Evolutionary conservation across 2,113 vertebrate genomes (phyloP), one percentile per base, ranked within the genome.

Genomic region (Caranx melampygus): DNA sequence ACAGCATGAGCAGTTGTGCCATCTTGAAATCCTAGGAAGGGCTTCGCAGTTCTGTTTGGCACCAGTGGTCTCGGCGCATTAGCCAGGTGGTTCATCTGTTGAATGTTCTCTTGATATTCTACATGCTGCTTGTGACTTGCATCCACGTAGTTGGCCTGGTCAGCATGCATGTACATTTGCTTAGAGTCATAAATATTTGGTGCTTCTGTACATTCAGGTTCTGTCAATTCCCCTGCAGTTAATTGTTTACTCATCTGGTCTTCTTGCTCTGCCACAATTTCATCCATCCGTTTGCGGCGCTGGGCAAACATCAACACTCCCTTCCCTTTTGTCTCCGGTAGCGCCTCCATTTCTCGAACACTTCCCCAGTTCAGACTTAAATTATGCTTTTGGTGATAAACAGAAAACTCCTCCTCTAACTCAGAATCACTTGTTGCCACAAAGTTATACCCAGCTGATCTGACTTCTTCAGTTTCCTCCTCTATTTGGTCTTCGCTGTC

Each of bases 281-380:
- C 96, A 83, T 99, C 97, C 92, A 99, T 96, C n/a, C 97, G 94
- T 91, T 98, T 97, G 82, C 96, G 95, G 11, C 97, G 94, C 87
- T 94, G 95, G 69, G 95, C 97, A 91, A 99, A 99, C 98, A 99
- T 98, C 84, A 97, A 87, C 49, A 96, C 96, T 20, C 98, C 98
- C 80, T 99, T 99, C 79, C 98, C 98, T 70, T 95, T 95, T 78
- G 93, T 97, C 72, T 97, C 96, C 72, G 96, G 95, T 75, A 99
- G 90, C 0, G 92, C 94, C 87, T 98, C 96, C 98, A 99, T 99
- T 89, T 93, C 92, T 88, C 92, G 89, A 44, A 90, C 93, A 61
- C 95, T 91, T 73, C 95, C 93, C 95, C 95, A 96, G 83, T 95
- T 95, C 75, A 95, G 92, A 2, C 86, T 95, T 83, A 95, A 81